These are phyloP conservation scores for Sebastes matsubarae DNA, from an alignment of 2,797 vertebrate species.

Conservation along the genomic window DNA sequence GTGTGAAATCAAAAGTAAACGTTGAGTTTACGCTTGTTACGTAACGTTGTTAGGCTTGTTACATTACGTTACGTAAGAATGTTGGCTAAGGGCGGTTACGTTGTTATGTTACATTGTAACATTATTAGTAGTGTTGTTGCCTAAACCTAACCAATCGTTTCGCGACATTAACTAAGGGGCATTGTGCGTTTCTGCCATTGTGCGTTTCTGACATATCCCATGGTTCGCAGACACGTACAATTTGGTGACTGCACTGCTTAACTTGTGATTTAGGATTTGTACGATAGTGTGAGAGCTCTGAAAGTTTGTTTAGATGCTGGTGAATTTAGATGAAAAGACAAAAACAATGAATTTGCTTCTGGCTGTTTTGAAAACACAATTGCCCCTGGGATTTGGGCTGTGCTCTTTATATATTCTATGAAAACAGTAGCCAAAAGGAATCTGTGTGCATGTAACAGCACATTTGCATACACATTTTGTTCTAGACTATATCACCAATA, in stretches of 20 bases:
- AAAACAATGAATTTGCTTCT: conserved; percentile 4
- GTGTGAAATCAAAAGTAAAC: too few species aligned
- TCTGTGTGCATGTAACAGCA: background rate
- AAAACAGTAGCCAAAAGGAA: background rate
- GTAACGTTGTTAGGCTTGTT: background rate
- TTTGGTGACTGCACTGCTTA: background rate
- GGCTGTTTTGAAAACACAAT: conserved; percentile 33
- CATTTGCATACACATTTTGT: background rate
- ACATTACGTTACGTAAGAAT: background rate
- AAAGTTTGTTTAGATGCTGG: conserved; percentile 13
- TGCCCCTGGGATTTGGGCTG: background rate
- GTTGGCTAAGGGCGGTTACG: background rate
- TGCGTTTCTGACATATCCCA: background rate
- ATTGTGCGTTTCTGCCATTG: too few species aligned
- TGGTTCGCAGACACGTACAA: background rate
- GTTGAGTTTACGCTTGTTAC: too few species aligned
- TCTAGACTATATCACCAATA: background rate
- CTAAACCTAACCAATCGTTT: background rate
- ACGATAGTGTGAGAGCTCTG: background rate
- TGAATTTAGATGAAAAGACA: conserved; percentile 29
- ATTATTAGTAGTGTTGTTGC: too few species aligned
- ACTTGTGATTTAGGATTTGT: background rate
- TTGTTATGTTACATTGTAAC: background rate
- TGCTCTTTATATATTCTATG: background rate
- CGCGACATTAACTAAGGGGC: too few species aligned